A percentile compares a stretch with the other conserved stretches of the same genome.
These are phyloP conservation scores for Cantharis lateralis DNA, from an alignment of 2,888 invertebrate genomes.

Conservation along the genomic window DNA sequence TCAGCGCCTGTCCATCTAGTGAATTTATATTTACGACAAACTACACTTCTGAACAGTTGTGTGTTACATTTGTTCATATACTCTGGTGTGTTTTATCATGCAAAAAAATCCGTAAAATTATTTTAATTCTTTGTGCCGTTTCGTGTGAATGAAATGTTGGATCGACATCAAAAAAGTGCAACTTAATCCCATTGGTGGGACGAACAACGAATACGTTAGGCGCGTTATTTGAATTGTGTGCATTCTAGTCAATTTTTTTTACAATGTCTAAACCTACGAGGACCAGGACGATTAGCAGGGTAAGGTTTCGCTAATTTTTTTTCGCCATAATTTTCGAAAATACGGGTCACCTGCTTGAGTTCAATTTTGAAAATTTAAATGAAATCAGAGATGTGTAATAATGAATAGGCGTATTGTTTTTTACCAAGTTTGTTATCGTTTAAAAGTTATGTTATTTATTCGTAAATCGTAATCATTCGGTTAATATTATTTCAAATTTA, in stretches of 20 bases:
- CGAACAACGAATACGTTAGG: conserved; percentile 16
- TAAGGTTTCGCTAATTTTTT: conserved; percentile 34
- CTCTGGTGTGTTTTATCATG: conserved; percentile 36
- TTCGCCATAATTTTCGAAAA: background rate
- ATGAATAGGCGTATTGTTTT: background rate
- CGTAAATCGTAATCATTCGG: background rate
- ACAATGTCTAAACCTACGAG: conserved; percentile 46
- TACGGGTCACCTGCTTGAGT: background rate
- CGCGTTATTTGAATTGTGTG: conserved; percentile 29
- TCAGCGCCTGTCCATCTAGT: conserved; percentile 35
- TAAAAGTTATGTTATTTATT: background rate
- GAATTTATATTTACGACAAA: conserved; percentile 46
- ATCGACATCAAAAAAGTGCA: conserved; percentile 25
- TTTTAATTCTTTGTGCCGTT: conserved; percentile 8
- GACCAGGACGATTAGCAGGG: conserved; percentile 49
- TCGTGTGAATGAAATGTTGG: conserved; percentile 22
- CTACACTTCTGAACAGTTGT: conserved; percentile 35
- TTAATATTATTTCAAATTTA: background rate
- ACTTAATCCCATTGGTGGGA: conserved; percentile 27
- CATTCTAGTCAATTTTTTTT: conserved; percentile 16
- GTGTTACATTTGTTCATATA: conserved; percentile 26
- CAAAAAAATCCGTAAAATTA: conserved; percentile 14
- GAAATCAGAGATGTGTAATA: background rate
- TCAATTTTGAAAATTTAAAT: background rate
- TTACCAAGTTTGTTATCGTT: background rate